Percentiles rank a stretch among this genome's conserved stretches.
These are phyloP conservation scores for Trimorus sp. DNA, from an alignment of 2,888 invertebrate genomes.

Conservation along the genomic window DNA sequence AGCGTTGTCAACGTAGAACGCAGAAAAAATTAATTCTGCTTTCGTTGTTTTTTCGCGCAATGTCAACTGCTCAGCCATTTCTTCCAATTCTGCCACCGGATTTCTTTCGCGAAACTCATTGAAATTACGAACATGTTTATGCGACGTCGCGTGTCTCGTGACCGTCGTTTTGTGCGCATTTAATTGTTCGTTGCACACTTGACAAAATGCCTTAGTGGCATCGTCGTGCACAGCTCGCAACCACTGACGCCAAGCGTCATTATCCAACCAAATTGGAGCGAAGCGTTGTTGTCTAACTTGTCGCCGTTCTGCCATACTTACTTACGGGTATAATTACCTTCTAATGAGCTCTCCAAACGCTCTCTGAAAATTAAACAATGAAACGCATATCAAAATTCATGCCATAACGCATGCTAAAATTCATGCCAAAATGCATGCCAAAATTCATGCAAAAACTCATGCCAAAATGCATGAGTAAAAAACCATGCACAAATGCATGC, in stretches of 20 bases:
- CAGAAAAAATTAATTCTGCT: conserved; percentile 14
- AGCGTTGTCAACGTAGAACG: conserved; percentile 8
- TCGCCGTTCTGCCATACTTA: conserved; percentile 4
- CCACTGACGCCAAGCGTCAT: not conserved
- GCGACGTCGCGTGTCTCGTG: not conserved
- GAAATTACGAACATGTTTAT: not conserved
- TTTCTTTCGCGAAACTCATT: not conserved
- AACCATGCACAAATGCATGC: too few species aligned
- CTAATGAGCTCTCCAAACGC: too few species aligned
- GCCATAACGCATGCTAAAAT: too few species aligned
- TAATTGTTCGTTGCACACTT: not conserved
- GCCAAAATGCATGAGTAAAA: too few species aligned
- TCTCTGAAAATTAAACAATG: too few species aligned
- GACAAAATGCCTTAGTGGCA: not conserved
- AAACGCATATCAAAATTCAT: too few species aligned
- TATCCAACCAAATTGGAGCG: not conserved
- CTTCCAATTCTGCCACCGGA: not conserved
- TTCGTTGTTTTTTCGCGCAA: not conserved
- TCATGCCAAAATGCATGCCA: too few species aligned
- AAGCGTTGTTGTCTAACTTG: not conserved
- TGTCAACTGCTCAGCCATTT: not conserved
- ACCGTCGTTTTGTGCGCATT: conserved; percentile 11
- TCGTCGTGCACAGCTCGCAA: not conserved
- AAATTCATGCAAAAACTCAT: too few species aligned
- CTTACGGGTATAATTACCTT: not conserved